Percentiles rank a stretch among this genome's conserved stretches.
These are phyloP conservation scores for Ptychoptera contaminata DNA, from an alignment of 2,888 invertebrate species.

Conservation along the genomic window DNA sequence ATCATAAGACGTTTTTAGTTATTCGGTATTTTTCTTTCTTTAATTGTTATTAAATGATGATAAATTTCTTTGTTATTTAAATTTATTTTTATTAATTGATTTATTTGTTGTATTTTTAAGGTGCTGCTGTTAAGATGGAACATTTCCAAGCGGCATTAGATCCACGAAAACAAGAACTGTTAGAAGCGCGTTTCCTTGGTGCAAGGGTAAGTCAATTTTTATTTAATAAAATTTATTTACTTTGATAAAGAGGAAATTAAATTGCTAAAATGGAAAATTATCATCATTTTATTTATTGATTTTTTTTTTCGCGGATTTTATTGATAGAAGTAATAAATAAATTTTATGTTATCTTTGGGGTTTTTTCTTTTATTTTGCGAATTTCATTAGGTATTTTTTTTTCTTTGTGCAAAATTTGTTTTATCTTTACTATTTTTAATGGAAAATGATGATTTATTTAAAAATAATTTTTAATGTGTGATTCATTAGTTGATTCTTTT, in stretches of 20 bases:
- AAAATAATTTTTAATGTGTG: too few species aligned
- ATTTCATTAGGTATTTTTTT: too few species aligned
- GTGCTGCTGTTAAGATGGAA: slow-evolving; percentile 90
- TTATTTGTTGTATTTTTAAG: slow-evolving; percentile 32
- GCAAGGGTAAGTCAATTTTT: slow-evolving; percentile 61
- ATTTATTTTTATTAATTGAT: slow-evolving; percentile 14
- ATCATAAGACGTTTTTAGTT: too few species aligned
- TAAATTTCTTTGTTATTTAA: background rate
- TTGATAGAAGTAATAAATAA: too few species aligned
- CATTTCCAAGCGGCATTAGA: slow-evolving; percentile 93
- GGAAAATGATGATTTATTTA: too few species aligned
- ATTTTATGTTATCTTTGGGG: too few species aligned
- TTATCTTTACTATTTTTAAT: too few species aligned
- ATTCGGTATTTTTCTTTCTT: background rate
- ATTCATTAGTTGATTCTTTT: too few species aligned
- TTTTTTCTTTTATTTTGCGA: too few species aligned
- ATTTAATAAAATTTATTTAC: too few species aligned
- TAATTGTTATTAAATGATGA: background rate
- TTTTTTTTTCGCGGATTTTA: too few species aligned
- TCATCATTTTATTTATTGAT: background rate
- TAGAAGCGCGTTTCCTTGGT: slow-evolving; percentile 94
- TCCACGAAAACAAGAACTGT: slow-evolving; percentile 96
- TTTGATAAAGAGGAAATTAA: background rate
- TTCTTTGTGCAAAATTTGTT: too few species aligned
- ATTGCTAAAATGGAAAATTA: background rate